phyloP scores from a whole-genome alignment of 2,888 invertebrate genomes.

The Tribolium freemani region DNA sequence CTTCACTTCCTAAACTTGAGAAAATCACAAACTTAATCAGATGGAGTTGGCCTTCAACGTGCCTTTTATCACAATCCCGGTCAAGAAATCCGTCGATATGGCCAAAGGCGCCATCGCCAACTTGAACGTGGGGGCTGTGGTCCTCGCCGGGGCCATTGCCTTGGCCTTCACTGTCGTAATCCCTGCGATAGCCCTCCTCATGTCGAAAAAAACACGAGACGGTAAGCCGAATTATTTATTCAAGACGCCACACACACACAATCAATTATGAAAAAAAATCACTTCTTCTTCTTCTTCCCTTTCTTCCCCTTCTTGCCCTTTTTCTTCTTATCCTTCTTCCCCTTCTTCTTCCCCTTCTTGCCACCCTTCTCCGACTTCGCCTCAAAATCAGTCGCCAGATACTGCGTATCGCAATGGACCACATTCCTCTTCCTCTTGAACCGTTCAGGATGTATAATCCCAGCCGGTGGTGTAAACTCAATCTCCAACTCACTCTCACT shows the following conservation, averaged over 20 bases:
- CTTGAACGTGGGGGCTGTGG: constrained; percentile 74
- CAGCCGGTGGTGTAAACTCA: constrained; percentile 80
- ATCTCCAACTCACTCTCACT: constrained; percentile 79
- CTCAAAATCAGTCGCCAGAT: constrained; percentile 20
- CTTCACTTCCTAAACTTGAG: neutral
- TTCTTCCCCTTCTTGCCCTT: constrained; percentile 44
- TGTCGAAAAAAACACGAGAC: constrained; percentile 51
- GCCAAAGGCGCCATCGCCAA: constrained; percentile 72
- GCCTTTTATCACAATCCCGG: constrained; percentile 78
- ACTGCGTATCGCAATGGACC: constrained; percentile 64
- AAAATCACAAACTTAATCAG: constrained; percentile 63
- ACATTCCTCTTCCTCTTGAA: constrained; percentile 68
- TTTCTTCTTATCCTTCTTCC: constrained; percentile 46
- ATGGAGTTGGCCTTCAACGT: constrained; percentile 76
- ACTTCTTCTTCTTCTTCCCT: constrained; percentile 40
- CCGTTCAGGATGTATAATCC: constrained; percentile 74
- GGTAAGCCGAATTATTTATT: constrained; percentile 39
- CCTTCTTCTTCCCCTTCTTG: constrained; percentile 41
- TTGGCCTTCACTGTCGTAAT: constrained; percentile 72
- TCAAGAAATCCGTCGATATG: constrained; percentile 70
- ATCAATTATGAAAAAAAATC: neutral
- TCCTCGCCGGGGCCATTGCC: constrained; percentile 73
- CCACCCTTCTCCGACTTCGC: constrained; percentile 37
- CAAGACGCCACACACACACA: too few relatives aligned
- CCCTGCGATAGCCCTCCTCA: constrained; percentile 67